Evolutionary conservation across 2,113 vertebrate species (phyloP).

Genomic region (Actenoides hombroni): DNA sequence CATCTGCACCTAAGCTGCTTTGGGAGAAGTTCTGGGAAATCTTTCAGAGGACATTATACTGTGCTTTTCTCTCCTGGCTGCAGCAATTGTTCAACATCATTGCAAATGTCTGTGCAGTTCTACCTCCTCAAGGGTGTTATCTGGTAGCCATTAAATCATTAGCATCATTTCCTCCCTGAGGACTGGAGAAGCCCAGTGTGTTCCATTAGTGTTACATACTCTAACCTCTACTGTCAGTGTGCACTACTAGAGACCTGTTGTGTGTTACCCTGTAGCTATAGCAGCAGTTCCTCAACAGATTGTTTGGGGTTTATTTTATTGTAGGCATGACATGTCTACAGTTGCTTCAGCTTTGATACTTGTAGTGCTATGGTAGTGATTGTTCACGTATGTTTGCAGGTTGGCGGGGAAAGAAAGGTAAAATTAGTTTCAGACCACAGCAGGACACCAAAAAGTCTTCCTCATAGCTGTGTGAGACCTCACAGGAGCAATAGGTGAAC

Average conservation of each 20-base stretch:
- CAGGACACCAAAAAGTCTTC: neutral
- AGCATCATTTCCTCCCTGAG: neutral
- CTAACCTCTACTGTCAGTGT: neutral
- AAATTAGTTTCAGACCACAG: neutral
- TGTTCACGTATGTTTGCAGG: neutral
- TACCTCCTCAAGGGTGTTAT: neutral
- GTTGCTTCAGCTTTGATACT: neutral
- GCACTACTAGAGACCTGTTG: neutral
- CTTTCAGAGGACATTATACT: neutral
- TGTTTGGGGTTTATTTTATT: neutral
- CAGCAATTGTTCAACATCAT: neutral
- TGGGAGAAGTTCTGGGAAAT: neutral
- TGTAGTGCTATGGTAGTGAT: neutral
- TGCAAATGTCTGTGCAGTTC: neutral
- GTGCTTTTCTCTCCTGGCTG: neutral
- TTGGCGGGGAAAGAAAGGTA: neutral
- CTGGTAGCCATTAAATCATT: neutral
- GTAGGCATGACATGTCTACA: accelerated
- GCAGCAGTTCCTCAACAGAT: neutral
- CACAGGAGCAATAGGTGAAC: neutral
- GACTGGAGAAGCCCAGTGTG: neutral
- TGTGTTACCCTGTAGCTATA: neutral
- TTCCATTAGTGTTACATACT: neutral
- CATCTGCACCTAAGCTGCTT: neutral
- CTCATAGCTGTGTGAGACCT: neutral